Base-by-base conservation (phyloP, 1,140 invertebrate species). In the Littorina saxatilis region DNA sequence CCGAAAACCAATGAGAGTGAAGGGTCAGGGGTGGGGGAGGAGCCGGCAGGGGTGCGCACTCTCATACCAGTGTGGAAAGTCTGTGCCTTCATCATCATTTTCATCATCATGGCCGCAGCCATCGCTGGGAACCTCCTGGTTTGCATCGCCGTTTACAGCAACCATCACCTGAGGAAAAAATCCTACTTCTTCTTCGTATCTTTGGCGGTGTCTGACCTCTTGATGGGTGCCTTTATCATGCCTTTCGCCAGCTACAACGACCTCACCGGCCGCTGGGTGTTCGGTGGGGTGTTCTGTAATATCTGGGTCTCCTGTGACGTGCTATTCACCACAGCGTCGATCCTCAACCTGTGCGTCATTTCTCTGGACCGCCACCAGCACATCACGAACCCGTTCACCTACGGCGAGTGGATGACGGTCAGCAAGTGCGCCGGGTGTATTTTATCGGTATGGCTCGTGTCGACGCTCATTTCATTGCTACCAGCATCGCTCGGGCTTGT, bases 271-370 rank as follows among this genome's bases (percentile, higher is more conserved):
- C 98, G 98, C 92, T 99, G 98, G 99, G 95, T 98, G 87, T 99
- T 99, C 91, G 98, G 98, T 35, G 95, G 95, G 76, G 95, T 96
- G 88, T 99, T 99, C 93, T 99, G 98, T 94, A 97, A 99, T 93
- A 98, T 98, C 55, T 99, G 98, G 98, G 97, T 99, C 85, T 98
- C 98, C 40, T 98, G 98, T 91, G 98, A 99, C 93, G 98, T 99
- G 86, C 99, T 99, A 96, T 99, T 98, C 93, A 99, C 96, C 86
- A 99, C 98, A 66, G 98, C 98, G 37, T 99, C 98, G 82, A 99
- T 99, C 88, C 94, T 99, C 80, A 99, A 99, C 93, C 94, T 99
- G 76, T 99, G 98, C 93, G 98, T 98, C 81, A 99, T 99, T 90
- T 98, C 97, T 73, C 94, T 99, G 87, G 99, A 99, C 93, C 94